Conservation (phyloP, 1,140 invertebrate genomes). For the Anagrus nilaparvatae region DNA sequence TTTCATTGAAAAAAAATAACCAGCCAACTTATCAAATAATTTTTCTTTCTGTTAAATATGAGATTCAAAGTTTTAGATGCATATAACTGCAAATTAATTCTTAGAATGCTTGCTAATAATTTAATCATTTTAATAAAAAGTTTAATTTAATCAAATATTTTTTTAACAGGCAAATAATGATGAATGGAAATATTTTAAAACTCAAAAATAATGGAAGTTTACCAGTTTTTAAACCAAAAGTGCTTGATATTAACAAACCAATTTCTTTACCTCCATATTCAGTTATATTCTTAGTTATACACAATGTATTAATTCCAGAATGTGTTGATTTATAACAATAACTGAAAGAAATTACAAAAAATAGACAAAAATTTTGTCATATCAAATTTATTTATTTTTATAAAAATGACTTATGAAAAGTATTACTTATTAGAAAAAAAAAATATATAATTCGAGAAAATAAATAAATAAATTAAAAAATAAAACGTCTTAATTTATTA, state of each 20-base stretch:
- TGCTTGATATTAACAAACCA: constrained; percentile 32
- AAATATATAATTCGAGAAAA: too few relatives aligned
- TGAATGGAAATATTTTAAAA: constrained; percentile 47
- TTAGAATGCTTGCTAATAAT: constrained; percentile 36
- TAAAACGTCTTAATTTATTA: background rate
- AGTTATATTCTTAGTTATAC: constrained; percentile 51
- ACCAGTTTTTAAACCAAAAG: constrained; percentile 43
- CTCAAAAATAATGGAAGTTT: constrained; percentile 38
- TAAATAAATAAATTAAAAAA: too few relatives aligned
- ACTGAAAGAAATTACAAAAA: too few relatives aligned
- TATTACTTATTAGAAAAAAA: too few relatives aligned
- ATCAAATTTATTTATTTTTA: too few relatives aligned
- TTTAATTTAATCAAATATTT: constrained; percentile 22
- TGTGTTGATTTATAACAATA: too few relatives aligned
- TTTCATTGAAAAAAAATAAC: constrained; percentile 3
- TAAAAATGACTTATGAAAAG: too few relatives aligned
- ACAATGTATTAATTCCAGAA: constrained; percentile 24
- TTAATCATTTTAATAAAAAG: constrained; percentile 20
- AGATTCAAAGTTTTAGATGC: constrained; percentile 19
- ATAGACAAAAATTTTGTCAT: too few relatives aligned
- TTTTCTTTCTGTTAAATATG: constrained; percentile 9
- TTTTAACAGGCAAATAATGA: constrained; percentile 42
- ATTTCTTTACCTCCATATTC: constrained; percentile 49
- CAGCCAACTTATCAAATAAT: constrained; percentile 4
- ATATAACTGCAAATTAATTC: constrained; percentile 26